Evolutionary conservation across 2,113 vertebrate species (phyloP), one percentile per base, ranked within the genome.

Genomic region (Gymnocephalus cernua): DNA sequence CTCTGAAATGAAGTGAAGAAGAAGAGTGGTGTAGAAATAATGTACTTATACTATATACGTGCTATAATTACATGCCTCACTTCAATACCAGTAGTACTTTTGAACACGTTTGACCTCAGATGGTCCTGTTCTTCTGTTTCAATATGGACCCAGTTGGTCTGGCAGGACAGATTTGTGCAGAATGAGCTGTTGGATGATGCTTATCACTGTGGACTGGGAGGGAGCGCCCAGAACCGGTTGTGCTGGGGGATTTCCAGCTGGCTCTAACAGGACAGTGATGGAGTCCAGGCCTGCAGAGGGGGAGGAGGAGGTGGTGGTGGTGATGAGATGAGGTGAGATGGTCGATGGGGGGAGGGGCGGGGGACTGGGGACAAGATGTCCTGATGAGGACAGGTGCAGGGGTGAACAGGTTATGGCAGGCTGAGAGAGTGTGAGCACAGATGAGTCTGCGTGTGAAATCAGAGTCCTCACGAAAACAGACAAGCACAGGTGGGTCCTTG

Each of bases 401-500:
- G 86, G 86, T 62, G 84, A 86, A 73, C 89, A 92, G 85, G 89
- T 85, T 82, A 53, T 12, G 80, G 84, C 87, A 62, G 79, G 90
- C 83, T 72, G 80, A 47, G 79, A 27, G 74, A 50, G 77, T 4
- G 48, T 18, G 79, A 63, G 81, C 65, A 44, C 66, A 84, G 80
- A 78, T 54, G 77, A 85, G 74, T 45, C 71, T n/a, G 44, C 0
- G 32, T 44, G 77, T 79, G 80, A 84, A 80, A 89, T 29, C 76
- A 68, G 83, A 85, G 80, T 41, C 72, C 15, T 35, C 25, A n/a
- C 10, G 57, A 83, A 83, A 91, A 93, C 76, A 53, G 91, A 91
- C 94, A 92, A 62, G 84, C 79, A 84, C 94, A 95, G 93, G 94
- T 95, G 94, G 87, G 80, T 80, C 54, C 86, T 86, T 84, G 91